Evolutionary conservation across 2,113 vertebrate genomes (phyloP).

Genomic region (Carassius gibelio): DNA sequence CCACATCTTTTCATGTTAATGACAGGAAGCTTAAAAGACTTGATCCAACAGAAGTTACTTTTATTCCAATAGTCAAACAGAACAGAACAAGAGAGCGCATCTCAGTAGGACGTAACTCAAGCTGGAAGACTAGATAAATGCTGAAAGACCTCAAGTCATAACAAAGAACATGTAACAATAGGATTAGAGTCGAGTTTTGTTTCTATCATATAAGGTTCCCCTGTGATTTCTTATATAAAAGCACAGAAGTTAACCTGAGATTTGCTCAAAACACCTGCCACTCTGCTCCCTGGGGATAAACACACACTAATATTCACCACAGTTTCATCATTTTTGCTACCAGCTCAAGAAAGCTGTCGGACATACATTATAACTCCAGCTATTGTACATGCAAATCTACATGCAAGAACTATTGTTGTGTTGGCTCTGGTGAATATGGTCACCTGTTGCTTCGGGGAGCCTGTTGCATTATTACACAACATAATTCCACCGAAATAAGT

Average conservation of each 20-base stretch:
- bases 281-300: not conserved
- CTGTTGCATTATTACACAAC: not conserved
- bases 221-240: not conserved
- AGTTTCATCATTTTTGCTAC: conserved; percentile 24
- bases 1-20: not conserved
- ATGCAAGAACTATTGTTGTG: not conserved
- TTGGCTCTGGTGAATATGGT: not conserved
- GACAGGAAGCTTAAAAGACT: not conserved
- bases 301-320: conserved; percentile 29
- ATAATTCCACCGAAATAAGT: conserved; percentile 15
- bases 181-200: not conserved
- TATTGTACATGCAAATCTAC: not conserved
- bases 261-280: conserved; percentile 30
- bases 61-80: not conserved
- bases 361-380: not conserved
- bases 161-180: not conserved
- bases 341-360: not conserved
- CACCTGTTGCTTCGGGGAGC: not conserved
- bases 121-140: not conserved
- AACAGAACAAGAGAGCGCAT: not conserved
- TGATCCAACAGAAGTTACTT: not conserved
- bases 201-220: not conserved
- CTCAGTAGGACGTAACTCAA: not conserved
- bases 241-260: not conserved
- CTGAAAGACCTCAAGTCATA: not conserved